Base-by-base conservation (phyloP, 2,113 vertebrate species). In the Irena cyanogastra region DNA sequence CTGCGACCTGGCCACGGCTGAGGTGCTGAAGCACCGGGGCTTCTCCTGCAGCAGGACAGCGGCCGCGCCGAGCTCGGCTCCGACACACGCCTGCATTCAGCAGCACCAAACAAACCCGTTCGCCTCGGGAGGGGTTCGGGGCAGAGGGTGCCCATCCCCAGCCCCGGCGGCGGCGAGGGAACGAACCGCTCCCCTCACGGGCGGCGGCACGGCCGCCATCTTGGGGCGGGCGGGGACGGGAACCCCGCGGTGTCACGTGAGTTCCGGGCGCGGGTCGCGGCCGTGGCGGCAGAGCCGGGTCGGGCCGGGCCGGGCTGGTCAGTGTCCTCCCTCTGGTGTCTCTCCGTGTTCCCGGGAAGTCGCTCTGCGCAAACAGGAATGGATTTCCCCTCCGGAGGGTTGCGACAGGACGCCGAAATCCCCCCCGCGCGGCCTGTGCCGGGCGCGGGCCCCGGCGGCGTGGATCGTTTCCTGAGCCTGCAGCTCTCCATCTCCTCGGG, bases 131-230 rank as follows among this genome's bases (percentile, higher is more conserved):
- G 8, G 6, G 6, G 8, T 2, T 11, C 1, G 4, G 17, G 30
- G 28, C 50, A 4, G 35, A 0, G 6, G 1, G 2, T 2, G 8
- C 33, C 45, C 8, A 11, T 1, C 1, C 13, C 7, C 74, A 1
- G 14, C 0, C 3, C 2, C 4, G 9, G 4, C 6, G 7, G 16
- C 10, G 9, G 12, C 0, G 11, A 16, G 0, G 0, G 2, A 9
- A 0, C 0, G 0, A 0, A 0, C 0, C 0, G 0, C 0, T 0
- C 0, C 9, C 8, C 1, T 13, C 3, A 1, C 2, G 3, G 26
- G 8, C 35, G 13, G 35, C 27, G 4, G 3, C 15, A 3, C 21
- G 0, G 31, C 57, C 84, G 64, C 95, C 91, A 95, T 69, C 2
- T 86, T 75, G 4, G 0, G 57, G 23, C 22, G 33, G 10, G 9